Evolutionary conservation across 2,888 invertebrate species (phyloP).

Genomic region (Platycnemis pennipes): DNA sequence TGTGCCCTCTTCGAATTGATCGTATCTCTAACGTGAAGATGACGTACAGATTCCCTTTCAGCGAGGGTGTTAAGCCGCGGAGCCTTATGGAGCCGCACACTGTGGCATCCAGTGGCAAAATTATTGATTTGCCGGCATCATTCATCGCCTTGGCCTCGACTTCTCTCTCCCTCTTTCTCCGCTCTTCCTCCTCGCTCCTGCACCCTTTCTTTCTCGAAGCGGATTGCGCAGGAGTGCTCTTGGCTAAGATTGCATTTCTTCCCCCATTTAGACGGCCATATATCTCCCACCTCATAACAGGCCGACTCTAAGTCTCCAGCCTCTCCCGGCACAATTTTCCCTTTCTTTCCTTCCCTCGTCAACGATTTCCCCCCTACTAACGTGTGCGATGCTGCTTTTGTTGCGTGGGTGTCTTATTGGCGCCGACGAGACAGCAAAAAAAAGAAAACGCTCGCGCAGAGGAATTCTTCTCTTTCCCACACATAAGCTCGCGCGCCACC

Average conservation of each 20-base stretch:
- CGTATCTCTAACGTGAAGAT: background rate
- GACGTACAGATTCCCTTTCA: background rate
- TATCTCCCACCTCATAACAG: conserved; percentile 26
- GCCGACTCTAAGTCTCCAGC: background rate
- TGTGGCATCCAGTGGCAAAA: conserved; percentile 19
- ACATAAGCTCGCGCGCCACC: background rate
- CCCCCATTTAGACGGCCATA: conserved; percentile 25
- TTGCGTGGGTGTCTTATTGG: conserved; percentile 28
- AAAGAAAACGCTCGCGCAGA: background rate
- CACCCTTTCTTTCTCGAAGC: background rate
- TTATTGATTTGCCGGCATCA: conserved; percentile 47
- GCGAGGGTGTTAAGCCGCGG: background rate
- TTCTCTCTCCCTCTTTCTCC: background rate
- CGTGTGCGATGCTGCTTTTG: background rate
- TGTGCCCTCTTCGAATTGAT: background rate
- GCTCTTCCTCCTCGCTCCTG: background rate
- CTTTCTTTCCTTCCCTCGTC: background rate
- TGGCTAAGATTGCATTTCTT: conserved; percentile 32
- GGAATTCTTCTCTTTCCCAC: conserved; percentile 14
- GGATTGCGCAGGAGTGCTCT: conserved; percentile 35
- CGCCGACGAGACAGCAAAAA: background rate
- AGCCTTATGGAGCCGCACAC: background rate
- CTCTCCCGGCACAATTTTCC: background rate
- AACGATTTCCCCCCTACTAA: background rate
- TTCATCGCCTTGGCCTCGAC: conserved; percentile 7